Percentiles rank a stretch among this genome's conserved stretches.
phyloP scores from a whole-genome alignment of 2,888 invertebrate genomes.

The Sphaerophoria taeniata region DNA sequence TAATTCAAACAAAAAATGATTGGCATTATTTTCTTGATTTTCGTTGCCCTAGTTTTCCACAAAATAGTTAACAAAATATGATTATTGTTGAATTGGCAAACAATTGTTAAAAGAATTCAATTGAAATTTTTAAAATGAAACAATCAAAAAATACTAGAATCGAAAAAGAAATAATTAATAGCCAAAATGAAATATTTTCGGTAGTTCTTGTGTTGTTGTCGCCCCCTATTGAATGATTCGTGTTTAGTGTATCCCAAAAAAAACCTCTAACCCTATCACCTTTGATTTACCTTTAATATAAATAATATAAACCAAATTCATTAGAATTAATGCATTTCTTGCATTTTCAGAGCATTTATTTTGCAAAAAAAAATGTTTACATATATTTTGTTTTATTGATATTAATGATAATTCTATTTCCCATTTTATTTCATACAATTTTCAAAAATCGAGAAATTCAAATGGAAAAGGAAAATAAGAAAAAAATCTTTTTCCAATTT shows the following conservation, averaged over 20 bases:
- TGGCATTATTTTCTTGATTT: conserved; percentile 27
- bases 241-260: conserved; percentile 61
- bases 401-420: conserved; percentile 13
- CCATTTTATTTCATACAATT: conserved; percentile 58
- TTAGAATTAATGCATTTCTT: conserved; percentile 52
- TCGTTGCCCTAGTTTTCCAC: conserved; percentile 36
- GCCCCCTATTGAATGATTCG: conserved; percentile 77
- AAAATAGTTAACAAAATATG: conserved; percentile 71
- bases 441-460: background rate
- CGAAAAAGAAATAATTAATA: conserved; percentile 39
- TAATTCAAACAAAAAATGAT: conserved; percentile 8
- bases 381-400: background rate
- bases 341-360: conserved; percentile 58
- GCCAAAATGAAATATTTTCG: conserved; percentile 75
- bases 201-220: conserved; percentile 77
- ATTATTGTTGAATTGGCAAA: conserved; percentile 71
- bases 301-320: conserved; percentile 49
- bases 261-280: background rate
- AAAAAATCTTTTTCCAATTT: conserved; percentile 35
- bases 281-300: conserved; percentile 48
- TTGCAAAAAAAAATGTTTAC: conserved; percentile 8
- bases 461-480: conserved; percentile 1
- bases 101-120: conserved; percentile 1
- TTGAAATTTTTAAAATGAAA: conserved; percentile 18
- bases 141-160: conserved; percentile 19